Percentiles rank a stretch among this genome's conserved stretches.
Evolutionary conservation across 2,888 invertebrate genomes (phyloP).

Genomic region (Caenorhabditis panamensis): DNA sequence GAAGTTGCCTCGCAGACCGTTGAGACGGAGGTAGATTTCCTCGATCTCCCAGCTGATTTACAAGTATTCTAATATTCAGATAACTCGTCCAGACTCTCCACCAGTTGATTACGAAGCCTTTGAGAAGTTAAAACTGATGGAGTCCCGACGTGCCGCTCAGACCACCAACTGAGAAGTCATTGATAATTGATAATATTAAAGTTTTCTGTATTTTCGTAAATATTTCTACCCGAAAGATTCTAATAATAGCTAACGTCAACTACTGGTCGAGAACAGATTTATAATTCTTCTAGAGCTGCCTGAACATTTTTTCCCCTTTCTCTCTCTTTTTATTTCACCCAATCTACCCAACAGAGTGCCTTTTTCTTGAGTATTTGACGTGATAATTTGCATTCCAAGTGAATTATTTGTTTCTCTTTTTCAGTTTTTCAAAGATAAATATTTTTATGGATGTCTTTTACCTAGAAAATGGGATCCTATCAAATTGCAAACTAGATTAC

Average conservation of each 20-base stretch:
- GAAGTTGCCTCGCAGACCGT: constrained; percentile 67
- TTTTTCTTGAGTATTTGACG: constrained; percentile 40
- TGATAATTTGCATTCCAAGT: constrained; percentile 50
- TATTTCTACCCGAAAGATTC: neutral
- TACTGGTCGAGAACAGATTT: constrained; percentile 32
- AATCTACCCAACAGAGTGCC: constrained; percentile 14
- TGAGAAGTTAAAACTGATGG: constrained; percentile 56
- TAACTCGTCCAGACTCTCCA: constrained; percentile 77
- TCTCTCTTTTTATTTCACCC: neutral
- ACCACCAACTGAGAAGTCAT: constrained; percentile 23
- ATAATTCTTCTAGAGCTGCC: constrained; percentile 20
- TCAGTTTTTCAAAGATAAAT: neutral
- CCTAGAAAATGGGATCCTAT: neutral
- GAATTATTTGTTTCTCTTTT: neutral
- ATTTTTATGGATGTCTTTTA: neutral
- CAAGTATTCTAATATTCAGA: constrained; percentile 36
- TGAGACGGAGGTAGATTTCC: constrained; percentile 64
- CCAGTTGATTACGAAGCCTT: constrained; percentile 78
- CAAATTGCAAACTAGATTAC: constrained; percentile 28
- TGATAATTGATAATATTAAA: neutral
- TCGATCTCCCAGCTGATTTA: neutral
- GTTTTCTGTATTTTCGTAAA: constrained; percentile 3
- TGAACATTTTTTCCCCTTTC: neutral
- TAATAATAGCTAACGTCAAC: constrained; percentile 16
- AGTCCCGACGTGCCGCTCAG: constrained; percentile 34